phyloP scores from a whole-genome alignment of 92 coral and sea anemone species.

The Porites evermanni region DNA sequence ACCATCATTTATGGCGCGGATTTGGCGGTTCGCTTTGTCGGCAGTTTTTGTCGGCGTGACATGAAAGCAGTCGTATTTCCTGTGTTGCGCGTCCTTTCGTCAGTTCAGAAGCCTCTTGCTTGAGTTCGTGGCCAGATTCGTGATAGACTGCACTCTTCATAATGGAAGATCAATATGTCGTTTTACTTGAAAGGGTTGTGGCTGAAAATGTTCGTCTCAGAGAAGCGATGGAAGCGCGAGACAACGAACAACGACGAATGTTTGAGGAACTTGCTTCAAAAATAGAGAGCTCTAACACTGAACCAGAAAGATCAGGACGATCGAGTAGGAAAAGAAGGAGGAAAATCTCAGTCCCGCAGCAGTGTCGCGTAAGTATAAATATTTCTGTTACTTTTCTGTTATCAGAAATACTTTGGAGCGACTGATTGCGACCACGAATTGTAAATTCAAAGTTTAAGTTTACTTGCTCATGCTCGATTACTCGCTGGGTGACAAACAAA shows the following conservation, averaged over 20 bases:
- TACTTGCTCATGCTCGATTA: too few relatives aligned
- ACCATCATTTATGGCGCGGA: slow-evolving; percentile 12
- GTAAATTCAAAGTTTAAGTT: too few relatives aligned
- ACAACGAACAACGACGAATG: slow-evolving; percentile 20
- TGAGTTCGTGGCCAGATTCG: too few relatives aligned
- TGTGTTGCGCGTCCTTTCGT: background rate
- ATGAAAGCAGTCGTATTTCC: background rate
- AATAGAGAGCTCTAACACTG: slow-evolving; percentile 23
- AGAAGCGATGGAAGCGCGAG: slow-evolving; percentile 22
- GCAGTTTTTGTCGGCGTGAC: background rate
- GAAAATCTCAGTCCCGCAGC: slow-evolving; percentile 38
- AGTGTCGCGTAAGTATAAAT: slow-evolving; percentile 40
- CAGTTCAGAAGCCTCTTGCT: background rate
- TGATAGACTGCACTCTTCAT: background rate
- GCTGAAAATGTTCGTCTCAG: slow-evolving; percentile 36
- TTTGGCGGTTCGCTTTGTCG: slow-evolving; percentile 1
- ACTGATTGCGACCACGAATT: too few relatives aligned
- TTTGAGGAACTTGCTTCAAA: slow-evolving; percentile 24
- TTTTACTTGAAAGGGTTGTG: slow-evolving; percentile 32
- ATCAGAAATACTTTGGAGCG: too few relatives aligned
- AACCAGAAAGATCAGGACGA: background rate
- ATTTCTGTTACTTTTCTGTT: slow-evolving; percentile 23
- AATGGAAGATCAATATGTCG: slow-evolving; percentile 42
- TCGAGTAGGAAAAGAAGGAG: slow-evolving; percentile 27
- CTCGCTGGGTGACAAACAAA: too few relatives aligned